Evolutionary conservation across 2,797 vertebrate species (phyloP).

Genomic region (Myotis findleyi): DNA sequence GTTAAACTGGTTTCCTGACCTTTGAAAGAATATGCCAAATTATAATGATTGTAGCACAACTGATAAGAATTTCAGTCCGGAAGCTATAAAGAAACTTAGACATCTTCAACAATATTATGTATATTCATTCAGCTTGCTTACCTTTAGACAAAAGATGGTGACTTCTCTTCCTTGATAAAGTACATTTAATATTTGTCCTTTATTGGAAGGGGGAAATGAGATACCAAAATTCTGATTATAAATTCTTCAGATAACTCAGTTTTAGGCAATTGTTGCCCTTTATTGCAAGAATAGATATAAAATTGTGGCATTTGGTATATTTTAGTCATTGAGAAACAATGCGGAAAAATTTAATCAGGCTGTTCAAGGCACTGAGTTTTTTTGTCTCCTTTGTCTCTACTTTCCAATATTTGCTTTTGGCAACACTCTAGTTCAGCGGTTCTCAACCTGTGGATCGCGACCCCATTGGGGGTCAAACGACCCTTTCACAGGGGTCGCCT

Average conservation of each 20-base stretch:
- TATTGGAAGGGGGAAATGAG: not conserved
- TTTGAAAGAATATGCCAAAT: not conserved
- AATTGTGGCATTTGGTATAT: slow-evolving; percentile 15
- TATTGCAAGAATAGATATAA: not conserved
- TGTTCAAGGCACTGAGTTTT: not conserved
- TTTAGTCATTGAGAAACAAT: not conserved
- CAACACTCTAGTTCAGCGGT: not conserved
- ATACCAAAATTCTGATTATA: slow-evolving; percentile 18
- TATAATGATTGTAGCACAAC: not conserved
- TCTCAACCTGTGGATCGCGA: too few species aligned
- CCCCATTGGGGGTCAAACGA: too few species aligned
- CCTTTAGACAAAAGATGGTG: not conserved
- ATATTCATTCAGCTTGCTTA: not conserved
- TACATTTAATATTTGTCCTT: slow-evolving; percentile 1
- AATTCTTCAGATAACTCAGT: not conserved
- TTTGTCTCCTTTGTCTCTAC: not conserved
- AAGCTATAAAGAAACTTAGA: not conserved
- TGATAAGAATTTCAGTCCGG: not conserved
- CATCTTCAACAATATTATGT: not conserved
- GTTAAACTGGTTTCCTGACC: not conserved
- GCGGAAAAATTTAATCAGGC: not conserved
- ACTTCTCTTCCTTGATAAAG: slow-evolving; percentile 13
- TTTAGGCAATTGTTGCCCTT: not conserved
- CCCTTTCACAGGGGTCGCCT: too few species aligned
- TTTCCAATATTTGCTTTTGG: not conserved